Evolutionary conservation across 2,113 vertebrate genomes (phyloP), one percentile per base, ranked within the genome.

Genomic region (Falcunculus frontatus): DNA sequence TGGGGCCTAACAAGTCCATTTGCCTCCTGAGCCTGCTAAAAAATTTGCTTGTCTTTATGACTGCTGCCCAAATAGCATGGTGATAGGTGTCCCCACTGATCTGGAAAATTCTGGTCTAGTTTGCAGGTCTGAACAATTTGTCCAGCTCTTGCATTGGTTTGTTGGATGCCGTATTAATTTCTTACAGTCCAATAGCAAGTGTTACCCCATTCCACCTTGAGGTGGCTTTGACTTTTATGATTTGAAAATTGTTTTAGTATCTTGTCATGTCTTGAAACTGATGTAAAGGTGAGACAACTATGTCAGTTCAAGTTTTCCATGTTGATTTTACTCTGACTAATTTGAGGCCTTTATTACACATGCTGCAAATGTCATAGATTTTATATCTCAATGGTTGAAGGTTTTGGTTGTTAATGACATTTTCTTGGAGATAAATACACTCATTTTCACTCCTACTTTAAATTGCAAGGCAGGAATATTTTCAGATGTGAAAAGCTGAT

Each of bases 321-420:
- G 47, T 77, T 64, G 35, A 80, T 87, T 90, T 92, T 86, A 37
- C 47, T 79, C 29, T 72, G 78, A 67, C 47, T 93, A 68, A 91
- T 95, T 85, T 80, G 52, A 30, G 47, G 56, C 53, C 76, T 78
- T 94, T 93, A 68, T 77, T 90, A 67, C 49, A 78, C 22, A 16
- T 44, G 44, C 59, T 65, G 44, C 59, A 88, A 80, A 90, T 94
- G 59, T 96, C 90, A 96, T 79, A 80, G 49, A 77, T 86, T 92
- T 89, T 86, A 27, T 60, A 67, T 78, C 79, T 86, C 76, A 77
- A 0, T 57, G 41, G 70, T n/a, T 88, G 83, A 95, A 86, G 47
- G 32, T 75, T 90, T 92, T 77, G 32, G 46, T 59, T 65, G 29
- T 86, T 93, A 83, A 60, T 77, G n/a, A 53, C 47, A 63, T 86